Evolutionary conservation across 2,888 invertebrate species (phyloP), one percentile per base, ranked within the genome.

Genomic region (Clepsis dumicolana): DNA sequence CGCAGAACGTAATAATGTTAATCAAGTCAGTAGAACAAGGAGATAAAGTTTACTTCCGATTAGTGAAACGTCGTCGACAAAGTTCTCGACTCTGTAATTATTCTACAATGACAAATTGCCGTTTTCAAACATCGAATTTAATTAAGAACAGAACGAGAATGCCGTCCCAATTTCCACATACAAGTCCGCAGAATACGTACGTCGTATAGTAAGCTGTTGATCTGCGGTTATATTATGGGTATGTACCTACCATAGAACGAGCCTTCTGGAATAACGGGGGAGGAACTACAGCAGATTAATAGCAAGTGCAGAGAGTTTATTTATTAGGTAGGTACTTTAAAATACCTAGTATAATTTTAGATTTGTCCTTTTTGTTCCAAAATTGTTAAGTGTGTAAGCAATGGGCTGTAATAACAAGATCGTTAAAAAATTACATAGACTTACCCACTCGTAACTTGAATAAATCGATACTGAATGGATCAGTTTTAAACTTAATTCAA

Each of bases 161-260:
- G 32, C 79, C 79, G 83, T 83, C 85, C 85, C 87, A 85, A 87
- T 89, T 88, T 85, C 84, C 86, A 84, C 82, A 84, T 79, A 86
- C 83, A 84, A 88, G 83, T 84, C 79, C 83, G 74, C 81, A 77
- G 81, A 81, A 82, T 84, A 84, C 81, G 79, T 74, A 79, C 73
- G n/a, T n/a, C n/a, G n/a, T n/a, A n/a, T n/a, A 79, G 75, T 79
- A 85, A 86, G 86, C 85, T 82, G 80, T 81, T 84, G 87, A 89
- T 88, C 87, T 88, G 87, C 78, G 87, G 86, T 87, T 83, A 82
- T 82, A 83, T 86, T 84, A 60, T 61, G 44, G 53, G 61, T 54
- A 61, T 14, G 8, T 54, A 41, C 29, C 44, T 54, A 41, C 29
- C 44, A 44, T 8, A 56, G 44, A 56, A 38, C 25, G 25, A 29